These are phyloP conservation scores for Tetraneura akinire DNA, from an alignment of 1,140 invertebrate species.

Conservation along the genomic window DNA sequence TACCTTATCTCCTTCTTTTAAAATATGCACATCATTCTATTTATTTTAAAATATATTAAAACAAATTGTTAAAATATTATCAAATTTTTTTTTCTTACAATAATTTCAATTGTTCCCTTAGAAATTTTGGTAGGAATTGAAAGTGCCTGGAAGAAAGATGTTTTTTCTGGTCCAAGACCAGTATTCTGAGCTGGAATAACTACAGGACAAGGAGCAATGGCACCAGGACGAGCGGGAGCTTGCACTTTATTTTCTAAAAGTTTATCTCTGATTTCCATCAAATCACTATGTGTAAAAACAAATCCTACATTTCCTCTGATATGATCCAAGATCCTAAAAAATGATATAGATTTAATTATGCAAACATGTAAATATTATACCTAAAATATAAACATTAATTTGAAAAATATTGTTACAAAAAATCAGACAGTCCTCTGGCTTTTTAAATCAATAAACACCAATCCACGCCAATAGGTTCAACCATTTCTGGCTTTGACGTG, in stretches of 20 bases:
- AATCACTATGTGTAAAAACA: conserved; percentile 95
- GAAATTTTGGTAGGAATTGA: conserved; percentile 99
- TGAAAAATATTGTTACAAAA: conserved; percentile 6
- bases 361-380: conserved; percentile 22
- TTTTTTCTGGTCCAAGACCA: conserved; percentile 98
- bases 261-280: conserved; percentile 91
- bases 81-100: conserved; percentile 65
- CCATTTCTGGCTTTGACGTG: conserved; percentile 58
- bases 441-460: conserved; percentile 29
- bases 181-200: conserved; percentile 98
- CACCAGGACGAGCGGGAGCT: conserved; percentile 94
- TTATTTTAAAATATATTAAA: conserved; percentile 54
- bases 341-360: too few relatives aligned
- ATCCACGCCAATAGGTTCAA: conserved; percentile 57
- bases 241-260: conserved; percentile 94
- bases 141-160: conserved; percentile 99
- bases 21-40: conserved; percentile 90
- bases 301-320: conserved; percentile 98
- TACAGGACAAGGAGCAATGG: conserved; percentile 93
- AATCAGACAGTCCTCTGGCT: conserved; percentile 39
- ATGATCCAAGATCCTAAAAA: conserved; percentile 77
- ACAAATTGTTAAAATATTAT: neutral
- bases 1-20: conserved; percentile 96
- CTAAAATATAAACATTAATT: too few relatives aligned
- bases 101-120: conserved; percentile 99